Evolutionary conservation across 2,113 vertebrate species (phyloP).

Genomic region (Theropithecus gelada): DNA sequence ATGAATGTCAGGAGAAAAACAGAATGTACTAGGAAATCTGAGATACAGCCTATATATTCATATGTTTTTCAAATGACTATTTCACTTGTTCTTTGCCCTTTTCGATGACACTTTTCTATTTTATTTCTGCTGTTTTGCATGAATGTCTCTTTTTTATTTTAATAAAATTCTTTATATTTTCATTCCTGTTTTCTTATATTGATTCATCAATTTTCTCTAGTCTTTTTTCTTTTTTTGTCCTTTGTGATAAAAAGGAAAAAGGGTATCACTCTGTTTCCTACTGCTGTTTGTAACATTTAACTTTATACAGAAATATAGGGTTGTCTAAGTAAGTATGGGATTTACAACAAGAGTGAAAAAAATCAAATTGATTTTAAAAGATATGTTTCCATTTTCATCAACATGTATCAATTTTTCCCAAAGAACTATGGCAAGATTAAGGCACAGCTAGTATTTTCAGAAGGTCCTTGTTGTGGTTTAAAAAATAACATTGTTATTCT

Average conservation of each 20-base stretch:
- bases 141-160: background rate
- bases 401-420: conserved; percentile 47
- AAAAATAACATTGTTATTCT: background rate
- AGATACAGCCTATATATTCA: background rate
- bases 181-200: background rate
- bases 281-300: conserved; percentile 55
- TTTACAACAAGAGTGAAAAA: conserved; percentile 41
- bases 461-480: background rate
- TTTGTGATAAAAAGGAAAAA: background rate
- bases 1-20: background rate
- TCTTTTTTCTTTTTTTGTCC: background rate
- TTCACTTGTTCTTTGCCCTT: background rate
- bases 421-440: background rate
- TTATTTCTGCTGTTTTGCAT: background rate
- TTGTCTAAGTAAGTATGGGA: conserved; percentile 68
- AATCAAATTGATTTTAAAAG: conserved; percentile 23
- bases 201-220: background rate
- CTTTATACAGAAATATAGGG: conserved; percentile 65
- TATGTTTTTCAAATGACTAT: background rate
- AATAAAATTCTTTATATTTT: background rate
- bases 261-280: conserved; percentile 30
- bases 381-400: conserved; percentile 27
- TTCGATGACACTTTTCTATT: background rate
- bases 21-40: background rate
- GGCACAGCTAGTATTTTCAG: background rate